These are phyloP conservation scores for Ornithoptera priamus DNA, from an alignment of 2,888 invertebrate species.

Conservation along the genomic window DNA sequence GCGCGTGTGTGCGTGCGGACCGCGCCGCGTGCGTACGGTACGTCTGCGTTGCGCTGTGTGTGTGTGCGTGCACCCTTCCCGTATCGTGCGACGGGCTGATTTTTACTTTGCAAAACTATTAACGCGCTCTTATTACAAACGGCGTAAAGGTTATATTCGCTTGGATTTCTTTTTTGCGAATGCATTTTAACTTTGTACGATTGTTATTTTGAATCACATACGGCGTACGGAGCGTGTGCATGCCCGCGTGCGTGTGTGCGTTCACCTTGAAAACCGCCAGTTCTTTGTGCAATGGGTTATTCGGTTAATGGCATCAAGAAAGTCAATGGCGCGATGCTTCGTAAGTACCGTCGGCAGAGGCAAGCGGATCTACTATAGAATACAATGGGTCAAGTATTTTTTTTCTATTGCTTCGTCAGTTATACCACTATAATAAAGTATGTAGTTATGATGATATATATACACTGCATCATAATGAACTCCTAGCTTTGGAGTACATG, in stretches of 20 bases:
- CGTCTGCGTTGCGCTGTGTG: constrained; percentile 40
- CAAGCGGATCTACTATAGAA: constrained; percentile 14
- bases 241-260: constrained; percentile 53
- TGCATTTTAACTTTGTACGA: constrained; percentile 38
- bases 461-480: too few species aligned
- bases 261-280: constrained; percentile 79
- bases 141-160: constrained; percentile 39
- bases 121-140: constrained; percentile 29
- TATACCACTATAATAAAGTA: too few species aligned
- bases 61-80: constrained; percentile 74
- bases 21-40: constrained; percentile 59
- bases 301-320: constrained; percentile 80
- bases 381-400: constrained; percentile 16
- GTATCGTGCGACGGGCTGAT: constrained; percentile 49
- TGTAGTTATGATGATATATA: too few species aligned
- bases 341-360: constrained; percentile 59
- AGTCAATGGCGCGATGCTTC: constrained; percentile 77
- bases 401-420: constrained; percentile 7
- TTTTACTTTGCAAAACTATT: constrained; percentile 28
- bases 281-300: constrained; percentile 81
- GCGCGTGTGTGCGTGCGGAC: constrained; percentile 62
- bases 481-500: too few species aligned
- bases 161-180: constrained; percentile 24
- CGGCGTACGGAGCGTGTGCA: constrained; percentile 41
- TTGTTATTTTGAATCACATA: constrained; percentile 71